Conservation (phyloP, 2,113 vertebrate species). For the Ardeotis arabs region DNA sequence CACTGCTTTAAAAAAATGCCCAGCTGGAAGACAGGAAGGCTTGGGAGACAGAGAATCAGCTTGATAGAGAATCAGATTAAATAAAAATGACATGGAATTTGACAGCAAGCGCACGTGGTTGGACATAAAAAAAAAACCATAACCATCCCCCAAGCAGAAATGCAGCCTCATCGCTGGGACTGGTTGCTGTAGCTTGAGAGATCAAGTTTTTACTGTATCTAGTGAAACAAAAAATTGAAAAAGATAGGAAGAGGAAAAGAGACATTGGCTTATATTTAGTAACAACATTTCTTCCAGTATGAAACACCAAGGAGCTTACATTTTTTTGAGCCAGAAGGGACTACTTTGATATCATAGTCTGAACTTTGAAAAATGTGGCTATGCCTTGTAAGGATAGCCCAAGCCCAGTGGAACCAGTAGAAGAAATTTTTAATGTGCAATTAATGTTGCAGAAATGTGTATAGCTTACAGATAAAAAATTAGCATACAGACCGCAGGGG, state of each 20-base stretch:
- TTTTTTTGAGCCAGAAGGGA: not conserved
- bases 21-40: slow-evolving; percentile 47
- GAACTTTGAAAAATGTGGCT: not conserved
- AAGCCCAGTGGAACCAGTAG: not conserved
- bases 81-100: slow-evolving; percentile 44
- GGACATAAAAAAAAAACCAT: not conserved
- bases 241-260: not conserved
- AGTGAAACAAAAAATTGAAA: not conserved
- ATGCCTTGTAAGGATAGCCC: not conserved
- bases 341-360: not conserved
- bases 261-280: not conserved
- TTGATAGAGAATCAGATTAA: slow-evolving; percentile 54
- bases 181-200: not conserved
- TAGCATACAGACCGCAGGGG: not conserved
- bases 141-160: slow-evolving; percentile 11
- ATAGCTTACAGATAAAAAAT: not conserved
- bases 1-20: slow-evolving; percentile 46
- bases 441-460: not conserved
- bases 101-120: not conserved
- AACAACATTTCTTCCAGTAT: slow-evolving; percentile 25
- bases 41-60: slow-evolving; percentile 41
- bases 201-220: not conserved
- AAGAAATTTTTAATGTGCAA: not conserved
- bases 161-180: slow-evolving; percentile 4
- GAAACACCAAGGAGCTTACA: not conserved